These are phyloP conservation scores for Chunga burmeisteri DNA, from an alignment of 2,113 vertebrate species.

Conservation along the genomic window DNA sequence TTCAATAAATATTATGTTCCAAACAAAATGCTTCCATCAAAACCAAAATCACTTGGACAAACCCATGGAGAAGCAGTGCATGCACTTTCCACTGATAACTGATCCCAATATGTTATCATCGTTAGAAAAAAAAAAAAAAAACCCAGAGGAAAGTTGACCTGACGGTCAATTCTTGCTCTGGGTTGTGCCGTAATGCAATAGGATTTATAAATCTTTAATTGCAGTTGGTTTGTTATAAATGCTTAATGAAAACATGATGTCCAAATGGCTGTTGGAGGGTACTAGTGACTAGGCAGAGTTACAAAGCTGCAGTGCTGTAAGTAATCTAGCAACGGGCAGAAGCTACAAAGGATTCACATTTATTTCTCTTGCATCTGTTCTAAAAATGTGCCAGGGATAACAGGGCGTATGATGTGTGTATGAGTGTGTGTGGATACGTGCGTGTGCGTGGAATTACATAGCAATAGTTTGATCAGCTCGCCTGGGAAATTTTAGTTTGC, in stretches of 20 bases:
- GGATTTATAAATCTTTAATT: constrained; percentile 67
- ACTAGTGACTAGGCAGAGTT: neutral
- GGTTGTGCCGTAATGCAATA: constrained; percentile 22
- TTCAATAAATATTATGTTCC: neutral
- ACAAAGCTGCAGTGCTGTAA: constrained; percentile 33
- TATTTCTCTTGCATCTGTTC: neutral
- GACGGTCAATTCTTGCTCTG: constrained; percentile 34
- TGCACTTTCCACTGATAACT: neutral
- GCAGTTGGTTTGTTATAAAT: constrained; percentile 73
- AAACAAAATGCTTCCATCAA: neutral
- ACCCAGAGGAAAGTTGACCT: constrained; percentile 40
- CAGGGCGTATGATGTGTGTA: neutral
- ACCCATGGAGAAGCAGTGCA: neutral
- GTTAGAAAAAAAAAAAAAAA: neutral
- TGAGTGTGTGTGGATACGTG: neutral
- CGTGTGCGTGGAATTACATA: neutral
- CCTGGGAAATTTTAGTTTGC: neutral
- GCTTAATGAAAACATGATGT: constrained; percentile 73
- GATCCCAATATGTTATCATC: neutral
- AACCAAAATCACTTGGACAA: neutral
- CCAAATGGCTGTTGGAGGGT: constrained; percentile 49
- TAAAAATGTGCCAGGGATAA: neutral
- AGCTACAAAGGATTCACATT: neutral
- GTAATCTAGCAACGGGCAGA: neutral
- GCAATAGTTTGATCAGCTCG: neutral